Base-by-base conservation (phyloP, 1,140 invertebrate genomes). In the Glossosoma conforme region DNA sequence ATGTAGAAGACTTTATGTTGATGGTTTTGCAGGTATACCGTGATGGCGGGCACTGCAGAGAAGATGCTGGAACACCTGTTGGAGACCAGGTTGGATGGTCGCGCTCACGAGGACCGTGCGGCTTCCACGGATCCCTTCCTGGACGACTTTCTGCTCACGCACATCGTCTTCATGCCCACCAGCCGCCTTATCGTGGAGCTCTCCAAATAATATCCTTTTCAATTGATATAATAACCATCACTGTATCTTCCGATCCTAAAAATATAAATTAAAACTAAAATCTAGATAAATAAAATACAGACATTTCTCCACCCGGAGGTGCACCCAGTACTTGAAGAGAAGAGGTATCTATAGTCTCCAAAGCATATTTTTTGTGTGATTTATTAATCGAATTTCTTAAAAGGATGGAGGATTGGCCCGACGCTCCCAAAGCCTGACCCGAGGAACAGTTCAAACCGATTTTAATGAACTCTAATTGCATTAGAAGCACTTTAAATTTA, bases 21-120 rank as follows among this genome's bases (percentile, higher is more conserved):
- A n/a, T n/a, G n/a, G n/a, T n/a, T 32, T 62, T 65, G 13, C 62
- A 91, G 88, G 69, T 93, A 93, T 67, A 89, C 85, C 60, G 88
- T 93, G 24, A 91, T 93, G 85, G 86, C 89, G 46, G 91, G 90
- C 24, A 89, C 87, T 32, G 84, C 90, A 17, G 84, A 87, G 62
- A 93, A 93, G 68, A 91, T 92, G 81, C 68, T 93, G 52, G 89
- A 93, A 69, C 86, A 92, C 70, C 73, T 93, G 14, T 69, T 93
- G 44, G 90, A 93, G 66, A 92, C 88, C 15, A 72, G 87, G 56
- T 74, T 91, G 51, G 81, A 86, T 54, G 78, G 77, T 46, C 62
- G 76, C 41, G 67, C 71, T 13, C 68, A 70, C 32, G 70, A 70
- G 46, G 74, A 76, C 58, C 20, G 43, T 30, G 46, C 56, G 8